Percentiles rank a stretch among this genome's conserved stretches.
These are phyloP conservation scores for Oncorhynchus clarkii DNA, from an alignment of 2,113 vertebrate genomes.

Conservation along the genomic window DNA sequence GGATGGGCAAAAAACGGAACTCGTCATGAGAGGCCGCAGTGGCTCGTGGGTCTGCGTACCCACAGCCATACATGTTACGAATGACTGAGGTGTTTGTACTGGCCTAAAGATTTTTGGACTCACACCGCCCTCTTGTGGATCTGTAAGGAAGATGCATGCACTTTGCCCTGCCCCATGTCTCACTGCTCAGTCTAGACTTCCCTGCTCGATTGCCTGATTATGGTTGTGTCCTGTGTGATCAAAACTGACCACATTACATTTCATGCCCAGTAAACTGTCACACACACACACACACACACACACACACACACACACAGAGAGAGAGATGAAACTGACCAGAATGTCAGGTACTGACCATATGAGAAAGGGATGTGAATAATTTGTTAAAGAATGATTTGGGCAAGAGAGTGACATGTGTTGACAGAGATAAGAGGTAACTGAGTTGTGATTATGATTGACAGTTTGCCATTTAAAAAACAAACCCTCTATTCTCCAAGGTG, in stretches of 20 bases:
- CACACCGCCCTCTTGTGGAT: constrained; percentile 12
- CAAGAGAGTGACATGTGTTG: not conserved
- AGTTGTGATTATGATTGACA: not conserved
- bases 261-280: not conserved
- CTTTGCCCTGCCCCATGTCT: not conserved
- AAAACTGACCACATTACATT: not conserved
- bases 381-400: not conserved
- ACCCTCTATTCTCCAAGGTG: no score
- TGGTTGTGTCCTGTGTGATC: not conserved
- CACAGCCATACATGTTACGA: not conserved
- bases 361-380: not conserved
- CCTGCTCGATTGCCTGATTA: not conserved
- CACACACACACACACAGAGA: not conserved
- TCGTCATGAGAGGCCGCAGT: no score
- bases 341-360: no score
- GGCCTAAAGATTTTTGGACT: not conserved
- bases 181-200: not conserved
- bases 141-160: not conserved
- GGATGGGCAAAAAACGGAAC: no score
- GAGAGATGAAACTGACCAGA: not conserved
- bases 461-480: not conserved
- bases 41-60: no score
- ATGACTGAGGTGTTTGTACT: not conserved
- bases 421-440: not conserved
- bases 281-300: not conserved